phyloP scores from a whole-genome alignment of 2,888 invertebrate genomes.

The Pocota personata region DNA sequence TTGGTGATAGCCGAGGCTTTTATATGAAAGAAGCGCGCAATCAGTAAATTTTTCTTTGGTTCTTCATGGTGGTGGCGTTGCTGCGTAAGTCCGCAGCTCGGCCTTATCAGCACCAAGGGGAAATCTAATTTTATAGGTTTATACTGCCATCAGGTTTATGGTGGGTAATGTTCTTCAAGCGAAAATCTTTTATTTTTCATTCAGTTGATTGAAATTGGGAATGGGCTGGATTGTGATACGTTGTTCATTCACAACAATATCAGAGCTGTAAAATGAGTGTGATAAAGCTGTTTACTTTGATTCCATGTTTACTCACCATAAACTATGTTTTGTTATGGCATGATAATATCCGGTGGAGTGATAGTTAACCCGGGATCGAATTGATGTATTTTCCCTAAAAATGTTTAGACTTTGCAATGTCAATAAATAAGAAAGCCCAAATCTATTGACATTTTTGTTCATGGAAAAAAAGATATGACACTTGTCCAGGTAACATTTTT shows the following conservation, averaged over 20 bases:
- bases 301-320: neutral
- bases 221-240: neutral
- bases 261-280: neutral
- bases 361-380: neutral
- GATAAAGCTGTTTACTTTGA: neutral
- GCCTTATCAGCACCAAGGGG: conserved; percentile 36
- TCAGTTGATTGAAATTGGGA: neutral
- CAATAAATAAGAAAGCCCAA: too few species aligned
- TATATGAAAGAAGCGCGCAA: conserved; percentile 30
- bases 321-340: neutral
- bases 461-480: too few species aligned
- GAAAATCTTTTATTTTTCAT: conserved; percentile 10
- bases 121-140: conserved; percentile 50
- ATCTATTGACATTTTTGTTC: too few species aligned
- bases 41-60: conserved; percentile 1
- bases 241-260: neutral
- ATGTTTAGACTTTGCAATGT: too few species aligned
- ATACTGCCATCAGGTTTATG: conserved; percentile 30
- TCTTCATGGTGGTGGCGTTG: conserved; percentile 9
- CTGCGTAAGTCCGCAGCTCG: conserved; percentile 1
- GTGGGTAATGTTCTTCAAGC: neutral
- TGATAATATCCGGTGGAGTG: neutral
- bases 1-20: conserved; percentile 24
- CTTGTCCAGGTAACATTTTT: too few species aligned
- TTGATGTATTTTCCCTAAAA: neutral